Evolutionary conservation across 2,113 vertebrate species (phyloP).

Genomic region (Budorcas taxicolor): DNA sequence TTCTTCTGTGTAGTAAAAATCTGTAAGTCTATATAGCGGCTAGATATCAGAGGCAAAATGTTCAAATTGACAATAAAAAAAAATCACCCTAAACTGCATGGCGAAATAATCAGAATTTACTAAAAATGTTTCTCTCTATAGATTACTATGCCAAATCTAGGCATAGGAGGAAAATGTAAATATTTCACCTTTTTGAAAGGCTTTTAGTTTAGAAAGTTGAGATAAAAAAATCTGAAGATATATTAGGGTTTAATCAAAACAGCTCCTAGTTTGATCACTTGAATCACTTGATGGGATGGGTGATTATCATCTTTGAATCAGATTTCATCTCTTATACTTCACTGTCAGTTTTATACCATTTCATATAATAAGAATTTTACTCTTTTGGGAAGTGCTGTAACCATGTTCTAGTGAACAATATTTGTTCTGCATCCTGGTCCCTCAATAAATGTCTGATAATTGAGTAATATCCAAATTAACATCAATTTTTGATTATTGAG

Average conservation of each 20-base stretch:
- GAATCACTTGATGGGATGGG: neutral
- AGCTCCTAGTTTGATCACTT: neutral
- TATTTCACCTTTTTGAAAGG: neutral
- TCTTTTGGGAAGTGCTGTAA: neutral
- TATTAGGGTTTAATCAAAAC: neutral
- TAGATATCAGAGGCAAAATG: neutral
- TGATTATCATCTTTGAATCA: neutral
- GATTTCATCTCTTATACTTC: neutral
- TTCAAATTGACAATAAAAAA: neutral
- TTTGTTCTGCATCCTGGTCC: neutral
- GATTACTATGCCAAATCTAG: neutral
- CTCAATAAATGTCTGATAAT: neutral
- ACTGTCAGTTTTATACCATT: neutral
- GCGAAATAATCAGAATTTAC: neutral
- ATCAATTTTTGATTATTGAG: neutral
- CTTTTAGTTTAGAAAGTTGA: neutral
- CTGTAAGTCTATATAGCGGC: neutral
- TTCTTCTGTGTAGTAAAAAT: neutral
- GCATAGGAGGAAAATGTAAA: neutral
- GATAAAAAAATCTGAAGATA: neutral
- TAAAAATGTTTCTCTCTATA: neutral
- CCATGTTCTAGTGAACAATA: neutral
- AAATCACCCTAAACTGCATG: neutral
- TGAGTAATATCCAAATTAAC: neutral
- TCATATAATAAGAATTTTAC: neutral